Base-by-base conservation (phyloP, 1,140 invertebrate genomes). In the Vanessa atalanta region DNA sequence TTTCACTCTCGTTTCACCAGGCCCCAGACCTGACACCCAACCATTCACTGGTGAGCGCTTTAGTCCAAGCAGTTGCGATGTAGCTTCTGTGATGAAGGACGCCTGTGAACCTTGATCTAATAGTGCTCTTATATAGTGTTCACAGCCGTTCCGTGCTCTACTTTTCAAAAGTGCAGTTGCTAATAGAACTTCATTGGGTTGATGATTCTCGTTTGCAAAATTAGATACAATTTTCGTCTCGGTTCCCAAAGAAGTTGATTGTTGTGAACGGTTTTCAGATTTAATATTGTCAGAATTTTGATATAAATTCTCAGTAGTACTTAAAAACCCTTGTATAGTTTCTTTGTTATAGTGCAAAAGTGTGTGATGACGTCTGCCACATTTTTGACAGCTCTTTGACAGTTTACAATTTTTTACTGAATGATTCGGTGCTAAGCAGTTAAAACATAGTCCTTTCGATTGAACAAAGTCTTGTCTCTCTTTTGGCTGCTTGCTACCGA, bases 61-160 rank as follows among this genome's bases (percentile, higher is more conserved):
- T 9, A 79, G 70, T 13, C 69, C 66, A 31, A 83, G 53, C n/a
- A 74, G 57, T 51, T 82, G 80, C 13, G 50, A 51, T 67, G 80
- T 72, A 13, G 61, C 43, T 63, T 82, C 78, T 6, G 75, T 76
- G 6, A 82, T 70, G 73, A 80, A 83, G n/a, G 76, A 80, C 1
- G 78, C 78, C 61, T 83, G 74, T 20, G 81, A 83, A 3, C 81
- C 79, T 73, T 79, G 77, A 57, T 81, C 77, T 4, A 83, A 12
- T 16, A 82, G 55, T 6, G 75, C 78, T 75, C 76, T 71, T 23
- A 78, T 48, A 26, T 15, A 51, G 50, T 51, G 50, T 51, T 51
- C 47, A 71, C 16, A 43, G 31, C 69, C 70, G 65, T 76, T 70
- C 37, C 47, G 23, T 47, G 47, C 50, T 9, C 53, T 60, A 61